Evolutionary conservation across 2,888 invertebrate genomes (phyloP).

Genomic region (Myopa tessellatipennis): DNA sequence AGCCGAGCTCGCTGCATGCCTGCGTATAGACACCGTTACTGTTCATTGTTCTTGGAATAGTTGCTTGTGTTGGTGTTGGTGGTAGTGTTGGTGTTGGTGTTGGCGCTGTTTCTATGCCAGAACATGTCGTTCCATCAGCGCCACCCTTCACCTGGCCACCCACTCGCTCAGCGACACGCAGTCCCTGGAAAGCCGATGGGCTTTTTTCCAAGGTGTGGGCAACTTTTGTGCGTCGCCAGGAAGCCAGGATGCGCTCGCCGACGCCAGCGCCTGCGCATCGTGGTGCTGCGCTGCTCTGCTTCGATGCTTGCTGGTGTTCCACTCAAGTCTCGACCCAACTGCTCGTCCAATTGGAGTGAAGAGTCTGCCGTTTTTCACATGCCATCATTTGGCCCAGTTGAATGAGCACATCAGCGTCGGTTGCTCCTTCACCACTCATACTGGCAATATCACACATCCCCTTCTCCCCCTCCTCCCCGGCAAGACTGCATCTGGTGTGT

Average conservation of each 20-base stretch:
- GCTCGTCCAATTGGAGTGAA: slow-evolving; percentile 42
- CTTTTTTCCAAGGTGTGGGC: slow-evolving; percentile 26
- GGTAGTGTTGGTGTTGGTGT: too few relatives aligned
- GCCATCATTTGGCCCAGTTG: slow-evolving; percentile 58
- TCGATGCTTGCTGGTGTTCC: slow-evolving; percentile 15
- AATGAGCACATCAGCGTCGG: slow-evolving; percentile 53
- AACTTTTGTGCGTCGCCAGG: neutral
- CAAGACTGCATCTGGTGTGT: neutral
- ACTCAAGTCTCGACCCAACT: slow-evolving; percentile 3
- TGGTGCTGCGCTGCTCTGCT: neutral
- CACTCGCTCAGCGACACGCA: neutral
- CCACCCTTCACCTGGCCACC: slow-evolving; percentile 40
- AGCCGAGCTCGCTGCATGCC: slow-evolving; percentile 49
- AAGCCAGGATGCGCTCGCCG: slow-evolving; percentile 11
- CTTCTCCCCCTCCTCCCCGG: neutral
- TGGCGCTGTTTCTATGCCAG: slow-evolving; percentile 46
- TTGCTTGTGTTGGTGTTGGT: neutral
- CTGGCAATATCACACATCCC: neutral
- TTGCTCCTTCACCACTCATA: neutral
- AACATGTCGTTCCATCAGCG: slow-evolving; percentile 44
- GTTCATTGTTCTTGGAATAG: slow-evolving; percentile 59
- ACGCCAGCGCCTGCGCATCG: slow-evolving; percentile 38
- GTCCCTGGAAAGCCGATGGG: slow-evolving; percentile 35
- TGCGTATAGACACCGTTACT: slow-evolving; percentile 49
- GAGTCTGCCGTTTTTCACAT: slow-evolving; percentile 54